Evolutionary conservation across 2,113 vertebrate genomes (phyloP), one percentile per base, ranked within the genome.

Genomic region (Lycaon pictus): DNA sequence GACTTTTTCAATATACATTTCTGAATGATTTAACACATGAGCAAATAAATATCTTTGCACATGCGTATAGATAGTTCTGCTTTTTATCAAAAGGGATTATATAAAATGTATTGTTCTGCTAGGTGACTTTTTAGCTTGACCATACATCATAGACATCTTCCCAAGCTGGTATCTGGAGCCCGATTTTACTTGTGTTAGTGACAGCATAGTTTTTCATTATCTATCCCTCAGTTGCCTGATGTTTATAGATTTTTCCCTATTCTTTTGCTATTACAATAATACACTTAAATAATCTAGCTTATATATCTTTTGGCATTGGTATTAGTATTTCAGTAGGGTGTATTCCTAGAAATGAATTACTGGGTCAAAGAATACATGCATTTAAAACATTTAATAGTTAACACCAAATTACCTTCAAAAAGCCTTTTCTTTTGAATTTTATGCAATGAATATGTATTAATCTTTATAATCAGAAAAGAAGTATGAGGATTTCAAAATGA

Each of bases 321-420:
- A 77, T 97, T 97, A 90, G 13, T 87, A 87, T 95, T 93, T 87
- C 76, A 82, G 51, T 93, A 90, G 32, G 20, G 37, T 77, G 8
- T 87, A 58, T 83, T 93, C 60, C 85, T 87, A 95, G 16, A 93
- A 93, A 58, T 93, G 67, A 58, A 93, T 62, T 67, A 88, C n/a
- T 58, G 3, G 7, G 7, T 90, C 48, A 91, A 97, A 90, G 74
- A 95, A 87, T n/a, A 56, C 4, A 63, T 87, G n/a, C 35, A 74
- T 95, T 77, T 86, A 83, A 94, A 90, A 67, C 43, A 32, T 56
- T 96, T 71, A 58, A 92, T 88, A 62, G 22, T 29, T 88, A 95
- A 94, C n/a, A 89, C 7, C 62, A 95, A 60, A 95, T 74, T 97
- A 12, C 22, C 72, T 35, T 76, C 65, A 76, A 82, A 93, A 74